These are phyloP conservation scores for Myrmecophaga tridactyla DNA, from an alignment of 2,113 vertebrate genomes.

Conservation along the genomic window DNA sequence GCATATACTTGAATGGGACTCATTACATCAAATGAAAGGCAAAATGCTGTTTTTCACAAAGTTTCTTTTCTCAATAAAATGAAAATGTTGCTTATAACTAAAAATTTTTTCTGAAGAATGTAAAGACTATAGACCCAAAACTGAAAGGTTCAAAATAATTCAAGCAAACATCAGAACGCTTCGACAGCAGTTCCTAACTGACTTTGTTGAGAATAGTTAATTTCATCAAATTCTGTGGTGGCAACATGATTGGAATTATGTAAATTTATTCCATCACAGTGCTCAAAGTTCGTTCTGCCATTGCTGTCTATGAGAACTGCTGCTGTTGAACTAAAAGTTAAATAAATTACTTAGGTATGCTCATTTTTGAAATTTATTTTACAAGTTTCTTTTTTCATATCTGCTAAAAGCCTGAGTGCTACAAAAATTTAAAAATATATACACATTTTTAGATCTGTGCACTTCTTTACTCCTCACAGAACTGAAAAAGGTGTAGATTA, in stretches of 20 bases:
- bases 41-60: slow-evolving; percentile 30
- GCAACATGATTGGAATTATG: not conserved
- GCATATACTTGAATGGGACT: slow-evolving; percentile 50
- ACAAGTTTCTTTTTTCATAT: not conserved
- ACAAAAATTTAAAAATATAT: not conserved
- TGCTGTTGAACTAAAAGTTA: slow-evolving; percentile 63
- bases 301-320: slow-evolving; percentile 16
- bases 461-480: not conserved
- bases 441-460: not conserved
- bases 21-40: slow-evolving; percentile 50
- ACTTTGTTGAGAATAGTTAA: slow-evolving; percentile 44
- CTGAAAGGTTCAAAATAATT: not conserved
- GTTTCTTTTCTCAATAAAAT: slow-evolving; percentile 34
- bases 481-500: not conserved
- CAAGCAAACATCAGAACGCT: slow-evolving; percentile 26
- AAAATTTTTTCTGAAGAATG: slow-evolving; percentile 49
- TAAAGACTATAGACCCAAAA: not conserved
- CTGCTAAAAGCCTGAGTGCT: not conserved
- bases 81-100: slow-evolving; percentile 42
- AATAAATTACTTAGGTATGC: not conserved
- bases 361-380: not conserved
- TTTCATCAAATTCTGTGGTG: slow-evolving; percentile 72
- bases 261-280: not conserved
- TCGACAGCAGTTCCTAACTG: slow-evolving; percentile 50
- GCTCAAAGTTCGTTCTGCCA: not conserved